These are phyloP conservation scores for Stegophylla sp. DNA, from an alignment of 2,888 invertebrate species.

Conservation along the genomic window DNA sequence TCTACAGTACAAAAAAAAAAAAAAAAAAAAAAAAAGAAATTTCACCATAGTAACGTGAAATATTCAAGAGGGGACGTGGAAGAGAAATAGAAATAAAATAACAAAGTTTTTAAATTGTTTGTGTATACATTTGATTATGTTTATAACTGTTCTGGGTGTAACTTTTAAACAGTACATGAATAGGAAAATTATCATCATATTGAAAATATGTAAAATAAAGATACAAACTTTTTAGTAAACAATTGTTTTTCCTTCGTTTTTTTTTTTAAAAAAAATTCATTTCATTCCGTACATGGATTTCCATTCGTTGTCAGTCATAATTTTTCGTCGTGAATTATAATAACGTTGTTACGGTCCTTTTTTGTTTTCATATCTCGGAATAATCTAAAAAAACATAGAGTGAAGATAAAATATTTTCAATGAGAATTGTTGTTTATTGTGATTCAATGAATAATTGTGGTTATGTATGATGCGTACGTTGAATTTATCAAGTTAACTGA, in stretches of 20 bases:
- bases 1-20: too few species aligned
- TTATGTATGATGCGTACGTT: too few species aligned
- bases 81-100: conserved; percentile 5
- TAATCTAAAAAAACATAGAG: too few species aligned
- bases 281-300: not conserved
- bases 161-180: not conserved
- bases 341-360: too few species aligned
- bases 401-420: too few species aligned
- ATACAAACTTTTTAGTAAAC: not conserved
- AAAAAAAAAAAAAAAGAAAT: conserved; percentile 9
- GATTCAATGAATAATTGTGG: too few species aligned
- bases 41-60: not conserved
- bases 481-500: too few species aligned
- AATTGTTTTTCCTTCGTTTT: not conserved
- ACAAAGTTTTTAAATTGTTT: conserved; percentile 16
- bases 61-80: not conserved
- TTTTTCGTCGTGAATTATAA: not conserved
- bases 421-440: too few species aligned
- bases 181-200: conserved; percentile 27
- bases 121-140: conserved; percentile 25
- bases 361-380: too few species aligned
- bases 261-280: not conserved
- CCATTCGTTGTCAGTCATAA: not conserved
- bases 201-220: conserved; percentile 4
- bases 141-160: conserved; percentile 16